Conservation (phyloP, 2,797 vertebrate genomes). For the Myiothlypis chrysogaster region DNA sequence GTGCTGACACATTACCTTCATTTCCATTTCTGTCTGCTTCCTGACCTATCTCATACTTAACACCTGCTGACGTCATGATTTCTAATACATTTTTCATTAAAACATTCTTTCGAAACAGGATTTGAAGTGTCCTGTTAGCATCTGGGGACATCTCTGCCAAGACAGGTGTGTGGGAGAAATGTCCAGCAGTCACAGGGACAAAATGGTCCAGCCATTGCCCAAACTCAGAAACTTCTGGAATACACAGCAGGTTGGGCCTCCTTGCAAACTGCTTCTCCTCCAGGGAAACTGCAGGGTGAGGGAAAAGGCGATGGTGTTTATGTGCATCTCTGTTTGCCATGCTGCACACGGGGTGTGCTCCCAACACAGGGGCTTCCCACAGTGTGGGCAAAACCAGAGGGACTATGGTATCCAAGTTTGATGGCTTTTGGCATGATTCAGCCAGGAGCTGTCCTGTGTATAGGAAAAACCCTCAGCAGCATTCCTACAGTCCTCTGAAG, state of each 20-base stretch:
- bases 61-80: not conserved
- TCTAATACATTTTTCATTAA: not conserved
- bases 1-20: not conserved
- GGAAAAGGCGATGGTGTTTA: not conserved
- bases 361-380: not conserved
- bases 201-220: not conserved
- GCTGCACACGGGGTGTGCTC: not conserved
- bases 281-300: not conserved
- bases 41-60: not conserved
- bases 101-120: not conserved
- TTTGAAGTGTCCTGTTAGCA: not conserved
- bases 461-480: accelerated
- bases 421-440: not conserved
- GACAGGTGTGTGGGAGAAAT: not conserved
- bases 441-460: not conserved
- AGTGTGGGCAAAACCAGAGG: not conserved
- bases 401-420: not conserved
- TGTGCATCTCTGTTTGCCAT: not conserved
- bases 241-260: not conserved
- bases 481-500: not conserved
- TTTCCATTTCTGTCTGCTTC: not conserved
- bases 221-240: not conserved
- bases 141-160: not conserved
- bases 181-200: not conserved
- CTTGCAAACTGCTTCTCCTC: not conserved